Base-by-base conservation (phyloP, 2,888 invertebrate species). In the Phorcus lineatus region DNA sequence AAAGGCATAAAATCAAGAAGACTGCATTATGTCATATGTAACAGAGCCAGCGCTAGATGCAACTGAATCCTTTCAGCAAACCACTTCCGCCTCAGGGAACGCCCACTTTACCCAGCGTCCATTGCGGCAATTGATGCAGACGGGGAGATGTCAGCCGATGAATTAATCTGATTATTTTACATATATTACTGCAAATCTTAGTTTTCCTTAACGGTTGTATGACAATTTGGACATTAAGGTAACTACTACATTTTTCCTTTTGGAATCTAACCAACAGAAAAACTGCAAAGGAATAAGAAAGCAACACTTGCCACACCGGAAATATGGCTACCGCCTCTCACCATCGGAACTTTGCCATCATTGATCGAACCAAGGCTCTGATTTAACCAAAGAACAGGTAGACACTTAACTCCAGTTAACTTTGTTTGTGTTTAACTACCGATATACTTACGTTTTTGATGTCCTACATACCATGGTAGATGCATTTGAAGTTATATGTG, bases 81-180 rank as follows among this genome's bases (percentile, higher is more conserved):
- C 47, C 17, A 40, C 74, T 74, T 62, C 62, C 55, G 19, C 28
- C 40, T 16, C 11, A 31, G 31, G 22, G 70, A 74, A 79, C 79
- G 79, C 79, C 79, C 79, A 79, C 79, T 54, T 22, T 74, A 55
- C 79, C 79, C 79, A 79, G 55, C 54, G 70, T 79, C 53, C 79
- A 74, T 54, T 31, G 74, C 70, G 54, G 24, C 54, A 57, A 55
- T 24, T 36, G 55, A 55, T 77, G 55, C 55, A 77, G 77, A 77
- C 77, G 16, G 77, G 28, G 31, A 22, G 57, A 36, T 62, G 62
- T 62, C 62, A 62, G 62, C 62, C 28, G 4, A 24, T 28, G 62
- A 62, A 24, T 22, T 62, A 28, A 62, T 22, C 22, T 62, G 28
- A 62, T 62, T 62, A 62, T 62, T 24, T 62, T 28, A 62, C 24